A percentile compares a stretch with the other conserved stretches of the same genome.
These are phyloP conservation scores for Pantherophis vulpinus DNA, from an alignment of 2,797 vertebrate genomes.

Conservation along the genomic window DNA sequence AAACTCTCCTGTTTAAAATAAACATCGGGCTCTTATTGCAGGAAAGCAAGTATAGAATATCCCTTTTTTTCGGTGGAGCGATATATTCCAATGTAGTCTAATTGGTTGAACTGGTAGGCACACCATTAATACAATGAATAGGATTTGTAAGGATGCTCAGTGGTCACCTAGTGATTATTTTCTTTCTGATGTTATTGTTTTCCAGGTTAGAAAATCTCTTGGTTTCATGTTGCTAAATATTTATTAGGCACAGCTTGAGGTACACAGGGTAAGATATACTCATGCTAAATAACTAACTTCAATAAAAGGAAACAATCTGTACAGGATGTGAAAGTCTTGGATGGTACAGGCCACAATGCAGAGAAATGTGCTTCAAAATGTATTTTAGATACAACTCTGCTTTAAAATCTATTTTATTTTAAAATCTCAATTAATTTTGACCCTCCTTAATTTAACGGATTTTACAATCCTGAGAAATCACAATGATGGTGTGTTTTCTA, in stretches of 20 bases:
- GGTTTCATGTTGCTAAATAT: conserved; percentile 48
- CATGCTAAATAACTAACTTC: conserved; percentile 4
- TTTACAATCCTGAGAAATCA: background rate
- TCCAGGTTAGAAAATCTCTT: conserved; percentile 53
- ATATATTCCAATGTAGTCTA: conserved; percentile 43
- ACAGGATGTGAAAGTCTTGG: background rate
- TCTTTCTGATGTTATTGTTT: conserved; percentile 38
- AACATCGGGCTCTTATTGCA: conserved; percentile 50
- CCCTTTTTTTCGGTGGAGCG: conserved; percentile 1
- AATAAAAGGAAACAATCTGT: background rate
- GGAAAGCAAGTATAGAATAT: conserved; percentile 42
- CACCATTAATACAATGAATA: conserved; percentile 44
- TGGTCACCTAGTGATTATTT: conserved; percentile 64
- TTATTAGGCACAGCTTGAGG: conserved; percentile 38
- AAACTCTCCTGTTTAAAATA: conserved; percentile 54
- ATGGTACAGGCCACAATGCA: background rate
- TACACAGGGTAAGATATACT: background rate
- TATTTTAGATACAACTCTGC: background rate
- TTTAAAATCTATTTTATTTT: background rate
- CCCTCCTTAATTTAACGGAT: no score
- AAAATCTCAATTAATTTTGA: background rate
- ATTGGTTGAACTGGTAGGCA: conserved; percentile 45
- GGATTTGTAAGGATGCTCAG: conserved; percentile 37
- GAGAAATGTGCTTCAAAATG: background rate
- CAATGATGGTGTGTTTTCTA: background rate